phyloP scores from a whole-genome alignment of 2,888 invertebrate genomes.

The Patella caerulea region DNA sequence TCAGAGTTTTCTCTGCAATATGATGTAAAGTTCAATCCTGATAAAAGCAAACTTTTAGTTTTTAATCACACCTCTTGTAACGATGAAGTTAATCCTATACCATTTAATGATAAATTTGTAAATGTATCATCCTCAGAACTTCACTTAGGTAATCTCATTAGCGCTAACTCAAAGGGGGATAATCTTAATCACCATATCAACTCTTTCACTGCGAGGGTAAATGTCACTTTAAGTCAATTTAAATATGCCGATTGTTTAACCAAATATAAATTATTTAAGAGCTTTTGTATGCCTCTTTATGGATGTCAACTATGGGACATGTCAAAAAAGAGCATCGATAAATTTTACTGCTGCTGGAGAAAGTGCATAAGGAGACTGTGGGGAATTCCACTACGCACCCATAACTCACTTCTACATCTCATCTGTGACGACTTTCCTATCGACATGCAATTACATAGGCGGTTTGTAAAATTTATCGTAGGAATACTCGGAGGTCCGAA shows the following conservation, averaged over 20 bases:
- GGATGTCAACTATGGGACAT: constrained; percentile 1
- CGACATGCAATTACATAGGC: background rate
- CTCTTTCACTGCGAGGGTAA: background rate
- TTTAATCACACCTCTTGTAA: background rate
- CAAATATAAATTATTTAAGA: constrained; percentile 6
- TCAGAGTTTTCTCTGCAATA: background rate
- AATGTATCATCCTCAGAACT: background rate
- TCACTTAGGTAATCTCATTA: background rate
- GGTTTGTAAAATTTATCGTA: background rate
- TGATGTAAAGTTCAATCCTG: background rate
- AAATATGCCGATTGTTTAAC: background rate
- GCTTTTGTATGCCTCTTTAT: constrained; percentile 2
- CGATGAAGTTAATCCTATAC: background rate
- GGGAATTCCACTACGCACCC: background rate
- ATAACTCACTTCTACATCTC: background rate
- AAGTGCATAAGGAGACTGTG: background rate
- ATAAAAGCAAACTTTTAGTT: constrained; percentile 6
- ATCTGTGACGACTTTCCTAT: background rate
- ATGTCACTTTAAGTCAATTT: background rate
- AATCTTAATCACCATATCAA: background rate
- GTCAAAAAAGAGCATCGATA: background rate
- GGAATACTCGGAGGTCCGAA: background rate
- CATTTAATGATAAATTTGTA: background rate
- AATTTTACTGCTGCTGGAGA: background rate
- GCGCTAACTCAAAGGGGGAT: background rate